These are phyloP conservation scores for Marasmarcha lunaedactyla DNA, from an alignment of 2,888 invertebrate genomes.

Conservation along the genomic window DNA sequence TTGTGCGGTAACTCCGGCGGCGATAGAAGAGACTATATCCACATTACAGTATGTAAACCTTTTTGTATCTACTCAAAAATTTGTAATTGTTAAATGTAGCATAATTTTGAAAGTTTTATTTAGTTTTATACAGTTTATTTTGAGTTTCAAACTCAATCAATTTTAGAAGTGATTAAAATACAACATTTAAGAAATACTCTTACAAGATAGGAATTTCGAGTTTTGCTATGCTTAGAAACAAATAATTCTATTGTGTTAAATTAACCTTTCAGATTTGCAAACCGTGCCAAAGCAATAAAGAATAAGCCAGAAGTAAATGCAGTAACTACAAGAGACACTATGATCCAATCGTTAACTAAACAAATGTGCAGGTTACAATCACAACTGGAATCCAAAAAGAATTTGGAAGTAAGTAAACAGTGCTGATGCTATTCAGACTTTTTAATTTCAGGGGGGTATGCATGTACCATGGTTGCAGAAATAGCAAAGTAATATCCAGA, in stretches of 20 bases:
- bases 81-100: not conserved
- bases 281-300: conserved; percentile 82
- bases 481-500: no score
- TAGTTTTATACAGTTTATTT: no score
- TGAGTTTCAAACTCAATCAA: conserved; percentile 2
- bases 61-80: no score
- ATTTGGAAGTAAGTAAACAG: conserved; percentile 36
- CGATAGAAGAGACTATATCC: conserved; percentile 79
- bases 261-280: conserved; percentile 76
- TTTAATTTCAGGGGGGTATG: no score
- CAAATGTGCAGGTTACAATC: conserved; percentile 73
- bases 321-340: conserved; percentile 75
- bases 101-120: not conserved
- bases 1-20: conserved; percentile 85
- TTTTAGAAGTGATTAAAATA: no score
- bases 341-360: conserved; percentile 77
- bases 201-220: no score
- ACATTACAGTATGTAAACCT: conserved; percentile 70
- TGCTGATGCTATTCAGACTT: no score
- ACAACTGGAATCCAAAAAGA: conserved; percentile 69
- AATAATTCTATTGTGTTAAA: no score
- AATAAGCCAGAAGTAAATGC: conserved; percentile 86
- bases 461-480: no score
- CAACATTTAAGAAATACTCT: no score
- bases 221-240: no score